Conservation (phyloP, 2,113 vertebrate genomes). For the Pelodiscus sinensis region DNA sequence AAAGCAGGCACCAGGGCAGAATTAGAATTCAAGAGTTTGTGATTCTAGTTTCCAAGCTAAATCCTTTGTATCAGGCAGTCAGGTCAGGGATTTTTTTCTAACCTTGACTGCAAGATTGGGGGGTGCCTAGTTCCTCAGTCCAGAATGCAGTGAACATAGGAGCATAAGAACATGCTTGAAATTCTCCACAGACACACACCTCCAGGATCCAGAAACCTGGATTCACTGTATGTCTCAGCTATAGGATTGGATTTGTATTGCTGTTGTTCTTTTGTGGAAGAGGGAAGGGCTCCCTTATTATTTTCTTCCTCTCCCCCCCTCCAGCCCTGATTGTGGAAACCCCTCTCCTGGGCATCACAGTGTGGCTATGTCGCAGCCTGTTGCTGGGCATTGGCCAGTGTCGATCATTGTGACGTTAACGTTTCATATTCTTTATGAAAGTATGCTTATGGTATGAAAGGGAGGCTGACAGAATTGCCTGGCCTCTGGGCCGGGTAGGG, state of each 20-base stretch:
- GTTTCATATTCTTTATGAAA: too few relatives aligned
- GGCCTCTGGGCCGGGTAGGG: too few relatives aligned
- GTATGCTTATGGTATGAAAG: too few relatives aligned
- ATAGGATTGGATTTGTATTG: slow-evolving; percentile 9
- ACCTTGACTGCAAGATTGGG: neutral
- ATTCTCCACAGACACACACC: neutral
- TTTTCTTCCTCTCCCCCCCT: neutral
- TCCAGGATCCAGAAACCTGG: neutral
- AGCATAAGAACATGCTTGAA: neutral
- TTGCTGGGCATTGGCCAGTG: neutral
- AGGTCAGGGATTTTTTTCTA: neutral
- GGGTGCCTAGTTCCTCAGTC: neutral
- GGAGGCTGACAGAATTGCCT: too few relatives aligned
- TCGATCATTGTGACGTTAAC: neutral
- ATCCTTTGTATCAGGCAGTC: neutral
- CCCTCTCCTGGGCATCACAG: neutral
- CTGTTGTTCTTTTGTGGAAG: neutral
- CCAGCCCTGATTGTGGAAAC: neutral
- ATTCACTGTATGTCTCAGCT: neutral
- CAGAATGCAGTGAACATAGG: neutral
- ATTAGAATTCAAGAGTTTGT: neutral
- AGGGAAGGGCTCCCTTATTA: neutral
- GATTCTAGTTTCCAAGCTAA: neutral
- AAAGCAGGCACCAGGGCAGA: neutral
- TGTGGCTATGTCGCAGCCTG: neutral